Evolutionary conservation across 2,113 vertebrate species (phyloP), one percentile per base, ranked within the genome.

Genomic region (Triplophysa dalaica): DNA sequence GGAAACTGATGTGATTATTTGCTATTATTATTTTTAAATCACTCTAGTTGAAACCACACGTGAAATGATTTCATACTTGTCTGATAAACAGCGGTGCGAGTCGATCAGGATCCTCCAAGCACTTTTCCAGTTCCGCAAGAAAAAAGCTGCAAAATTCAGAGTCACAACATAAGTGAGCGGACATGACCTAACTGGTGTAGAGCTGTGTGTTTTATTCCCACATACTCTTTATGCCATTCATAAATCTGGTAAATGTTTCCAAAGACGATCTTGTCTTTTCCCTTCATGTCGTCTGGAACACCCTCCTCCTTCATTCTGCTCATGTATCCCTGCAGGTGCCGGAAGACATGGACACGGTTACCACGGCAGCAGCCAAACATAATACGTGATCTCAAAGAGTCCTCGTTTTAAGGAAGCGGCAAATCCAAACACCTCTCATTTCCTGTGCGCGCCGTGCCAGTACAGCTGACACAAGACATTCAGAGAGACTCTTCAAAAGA

Each of bases 151-250:
- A n/a, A 84, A 54, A 58, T 54, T 70, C 54, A 61, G 41, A 62
- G 26, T 2, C 24, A 19, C 11, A 48, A 33, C 2, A 61, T 61
- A 13, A 24, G 26, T 11, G 8, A 16, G 41, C 24, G 24, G 3
- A 26, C 17, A 43, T 43, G 24, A 78, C 8, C 29, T 41, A 7
- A 38, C 33, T 38, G 33, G 33, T 4, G 0, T 29, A 38, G 21
- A 16, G 24, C 5, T 12, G 43, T 45, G 11, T 2, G 43, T 45
- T 45, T 58, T 21, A 21, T 21, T 58, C 14, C 41, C 22, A 92
- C 97, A 0, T 95, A 99, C 98, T 99, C 98, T 94, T 94, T 95
- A 94, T 99, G 98, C 97, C 97, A 99, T 90, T 99, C 98, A 19
- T 95, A 99, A 85, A 99, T 99, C 89, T 99, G 97, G 85, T 98